Percentiles rank a stretch among this genome's conserved stretches.
These are phyloP conservation scores for Equus quagga DNA, from an alignment of 2,113 vertebrate genomes.

Conservation along the genomic window DNA sequence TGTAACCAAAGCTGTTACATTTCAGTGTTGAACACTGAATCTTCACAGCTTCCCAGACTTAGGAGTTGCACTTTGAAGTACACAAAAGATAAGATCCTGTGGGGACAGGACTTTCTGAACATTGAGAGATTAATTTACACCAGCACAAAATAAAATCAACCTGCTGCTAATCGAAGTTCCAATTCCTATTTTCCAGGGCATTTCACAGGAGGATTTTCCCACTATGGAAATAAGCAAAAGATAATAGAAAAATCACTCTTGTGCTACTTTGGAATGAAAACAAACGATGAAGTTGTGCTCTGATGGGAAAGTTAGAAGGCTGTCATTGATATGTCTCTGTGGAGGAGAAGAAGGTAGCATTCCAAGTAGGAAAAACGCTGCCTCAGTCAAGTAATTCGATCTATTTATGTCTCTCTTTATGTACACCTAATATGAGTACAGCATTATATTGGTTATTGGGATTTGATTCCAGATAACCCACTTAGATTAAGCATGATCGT, in stretches of 20 bases:
- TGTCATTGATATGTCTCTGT: background rate
- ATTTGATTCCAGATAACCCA: background rate
- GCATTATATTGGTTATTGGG: accelerated
- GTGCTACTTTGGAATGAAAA: constrained; percentile 68
- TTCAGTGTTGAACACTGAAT: constrained; percentile 49
- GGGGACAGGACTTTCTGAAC: constrained; percentile 61
- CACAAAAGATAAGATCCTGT: constrained; percentile 53
- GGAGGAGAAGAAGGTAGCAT: background rate
- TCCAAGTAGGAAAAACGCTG: background rate
- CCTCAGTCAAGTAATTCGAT: background rate
- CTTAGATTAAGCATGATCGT: background rate
- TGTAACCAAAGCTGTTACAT: constrained; percentile 45
- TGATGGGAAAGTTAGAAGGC: background rate
- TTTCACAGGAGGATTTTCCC: constrained; percentile 78
- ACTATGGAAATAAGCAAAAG: constrained; percentile 48
- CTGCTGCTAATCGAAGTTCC: constrained; percentile 70
- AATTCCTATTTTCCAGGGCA: constrained; percentile 70
- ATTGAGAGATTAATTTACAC: constrained; percentile 72
- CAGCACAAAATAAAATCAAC: constrained; percentile 60
- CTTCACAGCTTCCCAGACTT: constrained; percentile 41
- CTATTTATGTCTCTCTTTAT: background rate
- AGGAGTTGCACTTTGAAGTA: constrained; percentile 66
- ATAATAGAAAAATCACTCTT: constrained; percentile 67
- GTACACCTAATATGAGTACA: background rate
- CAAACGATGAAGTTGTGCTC: constrained; percentile 38